Evolutionary conservation across 2,888 invertebrate genomes (phyloP), one percentile per base, ranked within the genome.

Genomic region (Griposia aprilina): DNA sequence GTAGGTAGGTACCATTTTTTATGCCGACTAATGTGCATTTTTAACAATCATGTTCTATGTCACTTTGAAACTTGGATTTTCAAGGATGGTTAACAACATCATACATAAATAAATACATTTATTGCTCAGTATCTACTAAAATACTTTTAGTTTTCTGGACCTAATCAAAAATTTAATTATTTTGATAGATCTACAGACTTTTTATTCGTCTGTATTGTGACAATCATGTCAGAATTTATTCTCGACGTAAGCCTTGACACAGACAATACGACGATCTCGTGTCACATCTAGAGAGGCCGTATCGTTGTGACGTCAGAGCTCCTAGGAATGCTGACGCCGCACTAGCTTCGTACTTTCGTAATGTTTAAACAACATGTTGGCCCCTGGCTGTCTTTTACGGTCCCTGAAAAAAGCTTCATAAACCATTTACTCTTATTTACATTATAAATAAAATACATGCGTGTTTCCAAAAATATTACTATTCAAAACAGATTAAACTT

Each of bases 351-450:
- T 90, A 90, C 87, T 91, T 91, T 89, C 76, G 85, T 92, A 91
- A 93, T 92, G 90, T 89, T 90, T 88, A 92, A 92, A 93, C 92
- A 93, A 92, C 91, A 93, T 92, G 93, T 90, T 90, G 86, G 83
- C 84, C 84, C 79, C 78, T 77, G 84, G 84, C 80, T 88, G 87
- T 86, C 84, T 90, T 91, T 92, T 92, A 91, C 84, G 82, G 84
- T 80, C 75, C 66, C 74, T 82, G 80, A 77, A 86, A 85, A 89
- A 85, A 71, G 78, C 68, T 73, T 71, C 62, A 60, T 72, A 69
- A 74, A 69, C 11, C 63, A 23, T 63, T 60, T 59, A n/a, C 52
- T 20, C 60, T 57, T 1, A 74, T 74, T 55, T 67, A 20, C n/a
- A 82, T 82, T 20, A 68, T 45, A 57, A 63, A 68, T 45, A 57